Base-by-base conservation (phyloP, 2,888 invertebrate species). In the Tricholauxania praeusta region DNA sequence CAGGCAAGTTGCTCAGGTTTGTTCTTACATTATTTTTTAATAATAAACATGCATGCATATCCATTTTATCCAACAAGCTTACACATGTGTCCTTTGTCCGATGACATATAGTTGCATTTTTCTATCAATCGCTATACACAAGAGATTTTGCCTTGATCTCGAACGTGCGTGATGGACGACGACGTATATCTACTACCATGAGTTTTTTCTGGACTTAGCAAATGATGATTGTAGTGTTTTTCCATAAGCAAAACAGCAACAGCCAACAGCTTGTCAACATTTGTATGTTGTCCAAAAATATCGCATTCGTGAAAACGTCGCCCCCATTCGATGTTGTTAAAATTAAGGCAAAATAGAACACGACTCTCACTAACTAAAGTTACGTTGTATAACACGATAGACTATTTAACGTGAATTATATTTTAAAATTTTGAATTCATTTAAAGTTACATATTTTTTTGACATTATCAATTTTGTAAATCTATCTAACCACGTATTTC, bases 71-170 rank as follows among this genome's bases (percentile, higher is more conserved):
- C 72, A 39, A 39, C 39, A 71, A 53, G 64, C 64, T 72, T 74
- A 75, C 73, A 78, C 79, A 80, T 81, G 80, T 81, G 82, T 81
- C 80, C 81, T 82, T 82, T 80, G 81, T 72, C 72, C 60, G 71
- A 55, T 59, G 32, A 22, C n/a, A 51, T 65, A 39, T 8, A 28
- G 47, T 19, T 69, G 57, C 51, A 15, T 47, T 69, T 52, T 48
- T 47, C 51, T 52, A 19, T 55, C 12, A 12, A 47, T 55, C 22
- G 39, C 17, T 52, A 51, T 19, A 51, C 39, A 32, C 14, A 67
- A n/a, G 4, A 8, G 55, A 48, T 73, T 71, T 73, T 57, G 74
- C 72, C 74, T 22, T 74, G 74, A 73, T 71, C 68, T 75, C 73
- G 72, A 75, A 71, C 60, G 70, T 49, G 70, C 65, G 74, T 74